These are phyloP conservation scores for Murina feae DNA, from an alignment of 2,113 vertebrate genomes.

Conservation along the genomic window DNA sequence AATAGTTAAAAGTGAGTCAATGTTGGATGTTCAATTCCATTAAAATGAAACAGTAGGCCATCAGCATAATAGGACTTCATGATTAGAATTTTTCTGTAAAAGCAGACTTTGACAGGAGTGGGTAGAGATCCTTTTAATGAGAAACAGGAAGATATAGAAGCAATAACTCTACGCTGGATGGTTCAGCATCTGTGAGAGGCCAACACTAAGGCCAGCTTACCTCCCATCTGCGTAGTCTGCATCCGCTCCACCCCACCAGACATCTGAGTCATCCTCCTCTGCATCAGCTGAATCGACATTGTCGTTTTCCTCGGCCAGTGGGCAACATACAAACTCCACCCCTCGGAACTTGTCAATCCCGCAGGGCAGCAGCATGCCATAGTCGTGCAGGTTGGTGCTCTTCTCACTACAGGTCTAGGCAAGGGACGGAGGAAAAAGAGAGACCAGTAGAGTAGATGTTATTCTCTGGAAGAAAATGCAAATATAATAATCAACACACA, in stretches of 20 bases:
- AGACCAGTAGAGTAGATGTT: fast-evolving
- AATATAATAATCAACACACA: fast-evolving
- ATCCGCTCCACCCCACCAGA: slow-evolving; percentile 98
- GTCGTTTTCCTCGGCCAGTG: slow-evolving; percentile 85
- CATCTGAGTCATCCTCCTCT: slow-evolving; percentile 94
- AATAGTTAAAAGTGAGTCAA: neutral
- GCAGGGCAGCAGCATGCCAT: slow-evolving; percentile 97
- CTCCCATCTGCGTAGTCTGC: slow-evolving; percentile 94
- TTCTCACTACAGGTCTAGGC: slow-evolving; percentile 94
- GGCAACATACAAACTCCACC: slow-evolving; percentile 98
- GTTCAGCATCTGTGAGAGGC: fast-evolving
- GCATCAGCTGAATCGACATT: slow-evolving; percentile 88
- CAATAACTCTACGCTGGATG: fast-evolving
- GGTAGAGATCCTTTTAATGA: neutral
- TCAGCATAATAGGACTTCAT: neutral
- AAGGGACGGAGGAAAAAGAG: neutral
- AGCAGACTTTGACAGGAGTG: neutral
- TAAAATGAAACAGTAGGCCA: neutral
- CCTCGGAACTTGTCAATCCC: slow-evolving; percentile 97
- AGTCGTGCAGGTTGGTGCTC: slow-evolving; percentile 95
- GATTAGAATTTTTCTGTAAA: neutral
- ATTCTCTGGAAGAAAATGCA: neutral
- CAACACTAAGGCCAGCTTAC: slow-evolving; percentile 71
- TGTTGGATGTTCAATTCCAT: neutral
- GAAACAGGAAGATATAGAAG: neutral